Base-by-base conservation (phyloP, 2,797 vertebrate species). In the Coreius guichenoti region DNA sequence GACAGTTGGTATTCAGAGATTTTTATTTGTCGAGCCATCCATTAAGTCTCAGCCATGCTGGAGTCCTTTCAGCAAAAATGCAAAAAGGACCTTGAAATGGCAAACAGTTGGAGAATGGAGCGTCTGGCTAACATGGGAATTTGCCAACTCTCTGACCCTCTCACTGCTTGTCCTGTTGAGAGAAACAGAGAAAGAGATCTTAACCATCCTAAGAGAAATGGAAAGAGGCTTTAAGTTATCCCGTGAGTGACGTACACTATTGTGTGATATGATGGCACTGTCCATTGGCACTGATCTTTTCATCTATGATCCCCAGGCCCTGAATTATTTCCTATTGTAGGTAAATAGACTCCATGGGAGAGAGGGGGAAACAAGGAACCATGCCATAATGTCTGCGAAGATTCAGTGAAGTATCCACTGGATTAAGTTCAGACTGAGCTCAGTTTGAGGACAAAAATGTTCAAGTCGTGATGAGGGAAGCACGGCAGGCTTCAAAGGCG, bases 161-260 rank as follows among this genome's bases (percentile, higher is more conserved):
- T 23, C 39, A 29, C 67, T 43, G 8, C 68, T 76, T 39, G 58
- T 83, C 87, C 83, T 82, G 83, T 70, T 76, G 85, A 81, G 63
- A 86, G 83, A 80, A 78, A 84, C 73, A 83, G 39, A 84, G 56
- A 84, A 84, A 73, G 63, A 79, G 67, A 86, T 86, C 86, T 88
- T 86, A 90, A 90, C 74, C 77, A 80, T 81, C 54, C 54, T 73
- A 47, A 69, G 26, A 68, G 45, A 75, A 83, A 88, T 56, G 36
- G 80, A 81, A 26, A 83, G 80, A 87, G 82, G 82, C 75, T 90
- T 89, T 87, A 86, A 85, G 74, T 85, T 61, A 82, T 75, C 65
- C 56, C 47, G 5, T 90, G 88, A 87, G 69, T 87, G 90, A 87
- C 89, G 87, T 72, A 87, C 36, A 33, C 89, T 77, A 86, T 88